phyloP scores from a whole-genome alignment of 2,797 vertebrate species.

The Helostoma temminkii region DNA sequence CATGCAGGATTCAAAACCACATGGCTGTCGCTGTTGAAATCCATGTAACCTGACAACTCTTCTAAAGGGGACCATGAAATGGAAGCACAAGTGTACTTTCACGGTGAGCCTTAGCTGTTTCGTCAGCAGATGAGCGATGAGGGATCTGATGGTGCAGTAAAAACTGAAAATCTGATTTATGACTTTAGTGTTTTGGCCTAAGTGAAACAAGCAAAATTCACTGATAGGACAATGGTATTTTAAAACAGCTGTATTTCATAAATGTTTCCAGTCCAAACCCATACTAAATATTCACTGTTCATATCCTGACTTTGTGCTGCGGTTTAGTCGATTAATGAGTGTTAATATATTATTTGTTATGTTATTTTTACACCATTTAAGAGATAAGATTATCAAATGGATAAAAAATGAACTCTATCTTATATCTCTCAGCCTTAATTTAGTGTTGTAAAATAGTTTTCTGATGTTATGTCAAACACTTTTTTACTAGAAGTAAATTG shows the following conservation, averaged over 20 bases:
- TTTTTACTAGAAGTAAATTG: no score
- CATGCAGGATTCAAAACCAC: conserved; percentile 37
- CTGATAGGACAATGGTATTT: neutral
- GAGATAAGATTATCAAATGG: neutral
- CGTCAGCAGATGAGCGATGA: conserved; percentile 10
- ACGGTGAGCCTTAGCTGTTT: conserved; percentile 26
- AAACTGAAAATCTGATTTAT: conserved; percentile 27
- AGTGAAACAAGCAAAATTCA: neutral
- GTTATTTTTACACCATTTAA: neutral
- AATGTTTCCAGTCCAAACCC: neutral
- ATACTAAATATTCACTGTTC: no score
- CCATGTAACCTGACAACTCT: conserved; percentile 70
- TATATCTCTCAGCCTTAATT: no score
- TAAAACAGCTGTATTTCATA: neutral
- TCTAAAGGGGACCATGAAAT: conserved; percentile 60
- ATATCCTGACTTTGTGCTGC: no score
- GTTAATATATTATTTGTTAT: neutral
- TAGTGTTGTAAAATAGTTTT: no score
- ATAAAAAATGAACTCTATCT: neutral
- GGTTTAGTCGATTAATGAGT: neutral
- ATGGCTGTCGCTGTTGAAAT: conserved; percentile 46
- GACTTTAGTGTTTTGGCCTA: neutral
- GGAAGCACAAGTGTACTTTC: conserved; percentile 59
- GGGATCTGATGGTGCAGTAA: conserved; percentile 33
- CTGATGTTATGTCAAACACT: no score